Evolutionary conservation across 2,797 vertebrate species (phyloP), one percentile per base, ranked within the genome.

Genomic region (Helostoma temminkii): DNA sequence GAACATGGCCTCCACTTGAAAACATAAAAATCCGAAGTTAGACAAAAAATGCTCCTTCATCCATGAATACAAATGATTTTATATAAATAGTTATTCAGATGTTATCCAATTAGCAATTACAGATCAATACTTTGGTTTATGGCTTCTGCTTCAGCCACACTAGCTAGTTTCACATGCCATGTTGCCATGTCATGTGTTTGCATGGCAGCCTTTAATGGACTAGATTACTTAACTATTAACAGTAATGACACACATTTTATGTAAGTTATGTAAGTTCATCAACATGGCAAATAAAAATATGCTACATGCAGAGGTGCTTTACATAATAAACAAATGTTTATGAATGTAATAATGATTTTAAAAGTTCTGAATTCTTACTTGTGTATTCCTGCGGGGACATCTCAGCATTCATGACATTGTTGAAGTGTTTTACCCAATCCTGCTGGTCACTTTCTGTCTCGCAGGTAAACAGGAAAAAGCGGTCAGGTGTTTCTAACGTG

Each of bases 331-430:
- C n/a, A n/a, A n/a, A n/a, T n/a, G n/a, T n/a, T n/a, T n/a, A n/a
- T n/a, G n/a, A n/a, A n/a, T n/a, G n/a, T n/a, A n/a, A n/a, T n/a
- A n/a, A n/a, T n/a, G n/a, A n/a, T n/a, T 32, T 32, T 2, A n/a
- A 55, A 45, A 4, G 1, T 39, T 34, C 1, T 24, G 5, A 6
- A 4, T 8, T 64, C 94, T 93, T 88, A 98, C 96, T 94, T 50
- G 95, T 92, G 83, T 94, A 96, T 69, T 98, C 96, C 88, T 96
- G 95, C 0, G 96, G 96, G 8, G 95, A 96, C 96, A 97, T 98
- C 59, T 72, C 81, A 32, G 92, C 85, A 19, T 56, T 89, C 52
- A 96, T 89, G 75, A 97, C 65, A 0, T 87, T 61, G 2, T 73
- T 90, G 83, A 98, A 97, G 71, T 91, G 92, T 19, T 83, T 70